Percentiles rank a stretch among this genome's conserved stretches.
Conservation (phyloP, 1,140 invertebrate genomes). For the Pinna nobilis region DNA sequence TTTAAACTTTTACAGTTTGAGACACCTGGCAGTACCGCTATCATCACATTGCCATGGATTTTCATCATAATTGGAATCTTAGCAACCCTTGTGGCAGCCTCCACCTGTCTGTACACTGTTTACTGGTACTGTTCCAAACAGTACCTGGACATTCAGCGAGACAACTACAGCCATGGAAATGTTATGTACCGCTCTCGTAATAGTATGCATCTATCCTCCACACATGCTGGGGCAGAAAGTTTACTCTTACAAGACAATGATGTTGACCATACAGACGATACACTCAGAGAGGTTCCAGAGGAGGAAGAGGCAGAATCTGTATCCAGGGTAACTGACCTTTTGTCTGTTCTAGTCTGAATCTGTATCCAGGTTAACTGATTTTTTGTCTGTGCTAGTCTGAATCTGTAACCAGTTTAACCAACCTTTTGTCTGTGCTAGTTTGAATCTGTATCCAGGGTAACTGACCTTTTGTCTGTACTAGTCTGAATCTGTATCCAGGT, state of each 20-base stretch:
- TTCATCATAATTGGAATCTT: slow-evolving; percentile 44
- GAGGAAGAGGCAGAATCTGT: slow-evolving; percentile 61
- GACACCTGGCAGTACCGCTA: slow-evolving; percentile 1
- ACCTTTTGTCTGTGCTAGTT: no score
- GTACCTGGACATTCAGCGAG: slow-evolving; percentile 41
- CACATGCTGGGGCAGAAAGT: slow-evolving; percentile 37
- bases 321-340: slow-evolving; percentile 56
- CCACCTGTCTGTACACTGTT: slow-evolving; percentile 42
- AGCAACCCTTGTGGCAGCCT: slow-evolving; percentile 38
- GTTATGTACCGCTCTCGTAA: slow-evolving; percentile 58
- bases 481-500: no score
- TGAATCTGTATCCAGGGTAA: no score
- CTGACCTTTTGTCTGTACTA: no score
- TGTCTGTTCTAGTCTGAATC: no score
- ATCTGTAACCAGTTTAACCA: no score
- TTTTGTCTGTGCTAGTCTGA: no score
- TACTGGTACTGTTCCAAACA: slow-evolving; percentile 57
- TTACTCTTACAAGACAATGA: slow-evolving; percentile 31
- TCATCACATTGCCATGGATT: slow-evolving; percentile 53
- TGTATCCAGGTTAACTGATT: no score
- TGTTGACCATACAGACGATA: slow-evolving; percentile 35
- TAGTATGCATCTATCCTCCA: slow-evolving; percentile 54
- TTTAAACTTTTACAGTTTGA: slow-evolving; percentile 57
- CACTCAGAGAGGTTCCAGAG: slow-evolving; percentile 60
- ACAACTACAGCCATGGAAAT: slow-evolving; percentile 51